Evolutionary conservation across 1,140 invertebrate species (phyloP).

Genomic region (Halyomorpha halys): DNA sequence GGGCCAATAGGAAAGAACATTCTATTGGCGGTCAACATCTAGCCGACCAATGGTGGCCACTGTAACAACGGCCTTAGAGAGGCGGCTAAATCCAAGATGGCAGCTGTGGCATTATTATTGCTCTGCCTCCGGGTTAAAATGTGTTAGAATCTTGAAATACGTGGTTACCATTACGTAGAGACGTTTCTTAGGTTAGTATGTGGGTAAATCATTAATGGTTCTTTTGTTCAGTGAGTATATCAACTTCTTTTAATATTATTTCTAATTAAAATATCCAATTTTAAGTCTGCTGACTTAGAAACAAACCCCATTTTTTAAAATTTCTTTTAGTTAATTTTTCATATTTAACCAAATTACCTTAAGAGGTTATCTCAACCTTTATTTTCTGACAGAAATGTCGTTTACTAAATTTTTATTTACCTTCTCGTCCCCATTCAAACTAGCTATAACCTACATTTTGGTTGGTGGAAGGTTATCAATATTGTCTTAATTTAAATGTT

Average conservation of each 20-base stretch:
- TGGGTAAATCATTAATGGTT: background rate
- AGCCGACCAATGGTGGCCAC: constrained; percentile 22
- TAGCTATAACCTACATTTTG: constrained; percentile 5
- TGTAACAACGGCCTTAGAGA: constrained; percentile 35
- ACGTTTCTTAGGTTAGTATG: constrained; percentile 4
- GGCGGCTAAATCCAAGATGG: constrained; percentile 33
- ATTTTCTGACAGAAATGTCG: background rate
- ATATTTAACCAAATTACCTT: background rate
- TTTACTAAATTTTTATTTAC: background rate
- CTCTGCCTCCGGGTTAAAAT: constrained; percentile 31
- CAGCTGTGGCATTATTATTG: constrained; percentile 30
- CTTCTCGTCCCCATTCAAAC: background rate
- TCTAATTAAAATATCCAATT: background rate
- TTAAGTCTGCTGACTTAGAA: background rate
- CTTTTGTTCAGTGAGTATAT: constrained; percentile 12
- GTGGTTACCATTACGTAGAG: background rate
- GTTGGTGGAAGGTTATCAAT: constrained; percentile 10
- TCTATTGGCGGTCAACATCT: constrained; percentile 3
- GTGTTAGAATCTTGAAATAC: constrained; percentile 26
- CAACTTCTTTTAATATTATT: constrained; percentile 5
- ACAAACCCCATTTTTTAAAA: background rate
- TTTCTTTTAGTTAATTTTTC: background rate
- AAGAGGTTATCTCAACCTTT: background rate
- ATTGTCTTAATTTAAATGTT: constrained; percentile 3
- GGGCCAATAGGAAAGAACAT: background rate